Percentiles rank a stretch among this genome's conserved stretches.
These are phyloP conservation scores for Myzus persicae DNA, from an alignment of 1,140 invertebrate species.

Conservation along the genomic window DNA sequence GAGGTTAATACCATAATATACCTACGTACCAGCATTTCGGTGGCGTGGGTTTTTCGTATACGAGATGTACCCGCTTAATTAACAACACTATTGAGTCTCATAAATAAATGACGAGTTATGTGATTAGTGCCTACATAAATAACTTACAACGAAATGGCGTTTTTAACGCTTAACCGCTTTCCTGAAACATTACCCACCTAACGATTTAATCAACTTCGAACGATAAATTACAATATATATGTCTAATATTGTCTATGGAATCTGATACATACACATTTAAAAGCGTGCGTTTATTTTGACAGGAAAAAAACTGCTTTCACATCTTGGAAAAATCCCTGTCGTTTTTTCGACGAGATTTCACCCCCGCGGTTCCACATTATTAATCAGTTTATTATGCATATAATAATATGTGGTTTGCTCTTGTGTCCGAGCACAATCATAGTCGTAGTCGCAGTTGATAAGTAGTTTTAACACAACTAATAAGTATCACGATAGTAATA, in stretches of 20 bases:
- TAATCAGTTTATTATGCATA: too few species aligned
- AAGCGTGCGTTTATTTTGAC: neutral
- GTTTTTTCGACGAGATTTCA: neutral
- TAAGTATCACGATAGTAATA: neutral
- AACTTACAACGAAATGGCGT: neutral
- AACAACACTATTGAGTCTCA: neutral
- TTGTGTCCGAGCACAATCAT: neutral
- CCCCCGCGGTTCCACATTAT: neutral
- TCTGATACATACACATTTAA: neutral
- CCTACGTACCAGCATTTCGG: neutral
- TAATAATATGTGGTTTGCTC: neutral
- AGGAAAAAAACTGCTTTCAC: neutral
- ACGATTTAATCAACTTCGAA: neutral
- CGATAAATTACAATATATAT: neutral
- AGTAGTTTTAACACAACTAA: neutral
- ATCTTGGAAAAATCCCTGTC: neutral
- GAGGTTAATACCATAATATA: neutral
- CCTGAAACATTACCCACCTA: neutral
- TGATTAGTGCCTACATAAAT: neutral
- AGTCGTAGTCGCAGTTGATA: neutral
- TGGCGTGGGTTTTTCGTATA: constrained; percentile 11
- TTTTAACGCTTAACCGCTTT: neutral
- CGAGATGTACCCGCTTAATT: neutral
- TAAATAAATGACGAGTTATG: constrained; percentile 17
- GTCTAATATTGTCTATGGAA: neutral